Base-by-base conservation (phyloP, 1,140 invertebrate species). In the Parasteatoda tepidariorum region DNA sequence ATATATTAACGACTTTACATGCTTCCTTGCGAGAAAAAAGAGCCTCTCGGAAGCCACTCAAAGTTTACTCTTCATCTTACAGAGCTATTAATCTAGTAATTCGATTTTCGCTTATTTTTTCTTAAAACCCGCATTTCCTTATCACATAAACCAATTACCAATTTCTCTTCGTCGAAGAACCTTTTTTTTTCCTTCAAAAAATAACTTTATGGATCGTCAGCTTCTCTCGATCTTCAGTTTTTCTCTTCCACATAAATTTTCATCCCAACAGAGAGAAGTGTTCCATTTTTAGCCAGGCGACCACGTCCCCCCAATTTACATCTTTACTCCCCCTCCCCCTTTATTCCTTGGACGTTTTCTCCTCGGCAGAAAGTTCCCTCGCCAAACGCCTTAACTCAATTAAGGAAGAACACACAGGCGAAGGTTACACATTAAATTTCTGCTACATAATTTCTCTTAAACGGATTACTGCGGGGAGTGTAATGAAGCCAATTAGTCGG, bases 351-450 rank as follows among this genome's bases (percentile, higher is more conserved):
- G n/a, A n/a, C n/a, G n/a, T n/a, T n/a, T n/a, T n/a, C n/a, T n/a
- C n/a, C n/a, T 31, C 28, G 15, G 34, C 68, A 38, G 48, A 75
- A 26, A 75, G 73, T 75, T 59, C 57, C 33, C 38, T 67, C 34
- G 41, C 76, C n/a, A 54, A 68, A 68, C 67, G 55, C 66, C 78
- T 71, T 82, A 82, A 82, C 78, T 82, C 78, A 82, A 82, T 82
- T 82, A 82, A 26, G 62, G 38, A 15, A 48, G 24, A 31, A 18
- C 38, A 48, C 66, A 31, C 62, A 55, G 59, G 54, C 62, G 76
- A 48, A 82, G 78, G 78, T 71, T 82, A 41, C 78, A 82, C 78
- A 82, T 82, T 82, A 82, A 82, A 82, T 82, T 82, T 82, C 78
- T 71, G 67, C 78, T 82, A 82, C 78, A 82, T 82, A 82, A 82